Evolutionary conservation across 1,140 invertebrate genomes (phyloP).

Genomic region (Temnothorax longispinosus): DNA sequence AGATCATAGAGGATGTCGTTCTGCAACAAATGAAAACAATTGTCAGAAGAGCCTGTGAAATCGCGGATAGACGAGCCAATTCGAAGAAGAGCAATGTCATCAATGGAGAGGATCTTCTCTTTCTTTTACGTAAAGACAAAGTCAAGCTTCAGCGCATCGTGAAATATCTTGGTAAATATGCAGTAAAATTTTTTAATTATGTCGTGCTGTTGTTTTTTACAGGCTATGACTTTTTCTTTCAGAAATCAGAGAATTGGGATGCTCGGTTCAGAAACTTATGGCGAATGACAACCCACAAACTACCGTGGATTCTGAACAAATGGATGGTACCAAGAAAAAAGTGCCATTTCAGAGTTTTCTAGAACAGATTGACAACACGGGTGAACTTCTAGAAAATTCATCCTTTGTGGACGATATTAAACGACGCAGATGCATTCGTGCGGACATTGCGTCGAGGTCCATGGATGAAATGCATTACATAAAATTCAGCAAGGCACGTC

Average conservation of each 20-base stretch:
- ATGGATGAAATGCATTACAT: conserved; percentile 83
- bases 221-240: conserved; percentile 16
- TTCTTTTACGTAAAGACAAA: conserved; percentile 88
- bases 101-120: conserved; percentile 86
- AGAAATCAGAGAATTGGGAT: conserved; percentile 82
- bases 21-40: conserved; percentile 87
- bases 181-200: neutral
- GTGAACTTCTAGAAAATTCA: conserved; percentile 78
- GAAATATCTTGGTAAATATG: conserved; percentile 86
- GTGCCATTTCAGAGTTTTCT: conserved; percentile 76
- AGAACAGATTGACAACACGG: conserved; percentile 81
- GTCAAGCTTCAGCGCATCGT: conserved; percentile 87
- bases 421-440: conserved; percentile 80
- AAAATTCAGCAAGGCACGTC: conserved; percentile 85
- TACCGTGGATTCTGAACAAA: conserved; percentile 58
- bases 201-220: neutral
- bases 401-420: conserved; percentile 80
- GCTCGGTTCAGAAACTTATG: conserved; percentile 75
- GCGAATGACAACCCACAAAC: conserved; percentile 69
- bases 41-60: conserved; percentile 84
- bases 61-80: conserved; percentile 84
- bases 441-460: conserved; percentile 81
- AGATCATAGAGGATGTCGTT: conserved; percentile 88
- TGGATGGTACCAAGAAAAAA: conserved; percentile 69
- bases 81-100: conserved; percentile 70